Percentiles rank a stretch among this genome's conserved stretches.
Evolutionary conservation across 2,888 invertebrate species (phyloP).

Genomic region (Anthrax anthrax): DNA sequence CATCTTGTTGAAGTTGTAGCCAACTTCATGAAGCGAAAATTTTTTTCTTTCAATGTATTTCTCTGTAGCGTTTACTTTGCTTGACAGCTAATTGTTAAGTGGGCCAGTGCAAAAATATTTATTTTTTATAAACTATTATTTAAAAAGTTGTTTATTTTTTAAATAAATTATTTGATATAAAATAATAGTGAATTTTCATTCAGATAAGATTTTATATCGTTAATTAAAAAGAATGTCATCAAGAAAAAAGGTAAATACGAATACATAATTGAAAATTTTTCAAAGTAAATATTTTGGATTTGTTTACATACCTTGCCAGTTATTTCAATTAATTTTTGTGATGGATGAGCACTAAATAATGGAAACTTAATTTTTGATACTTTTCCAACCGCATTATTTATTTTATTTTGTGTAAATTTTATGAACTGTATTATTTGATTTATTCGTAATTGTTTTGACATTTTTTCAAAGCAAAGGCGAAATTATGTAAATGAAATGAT

Average conservation of each 20-base stretch:
- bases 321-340: background rate
- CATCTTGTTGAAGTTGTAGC: no score
- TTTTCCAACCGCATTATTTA: background rate
- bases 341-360: background rate
- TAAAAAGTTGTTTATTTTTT: background rate
- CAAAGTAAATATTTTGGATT: background rate
- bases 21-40: no score
- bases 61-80: no score
- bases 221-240: conserved; percentile 2
- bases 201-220: background rate
- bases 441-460: background rate
- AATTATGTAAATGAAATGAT: background rate
- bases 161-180: background rate
- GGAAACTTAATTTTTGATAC: background rate
- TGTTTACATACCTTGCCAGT: background rate
- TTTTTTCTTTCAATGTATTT: no score
- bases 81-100: no score
- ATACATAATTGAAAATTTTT: no score
- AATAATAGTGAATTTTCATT: background rate
- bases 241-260: conserved; percentile 1
- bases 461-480: background rate
- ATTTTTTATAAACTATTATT: no score
- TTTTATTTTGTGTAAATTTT: background rate
- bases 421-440: background rate
- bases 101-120: no score